Evolutionary conservation across 2,113 vertebrate genomes (phyloP).

Genomic region (Lampris megalopsis): DNA sequence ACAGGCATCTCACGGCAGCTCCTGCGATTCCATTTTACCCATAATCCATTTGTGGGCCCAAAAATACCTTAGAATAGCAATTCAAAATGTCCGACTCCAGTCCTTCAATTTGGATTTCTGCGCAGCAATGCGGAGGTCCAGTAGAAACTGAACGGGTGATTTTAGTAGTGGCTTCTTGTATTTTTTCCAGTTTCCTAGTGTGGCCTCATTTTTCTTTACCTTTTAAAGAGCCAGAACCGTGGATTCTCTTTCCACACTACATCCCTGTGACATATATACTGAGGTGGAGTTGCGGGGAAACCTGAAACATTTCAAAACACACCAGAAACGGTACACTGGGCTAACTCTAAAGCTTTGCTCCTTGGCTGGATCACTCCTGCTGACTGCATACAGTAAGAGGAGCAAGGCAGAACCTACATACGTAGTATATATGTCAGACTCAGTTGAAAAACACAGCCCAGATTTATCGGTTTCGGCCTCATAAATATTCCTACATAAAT

Average conservation of each 20-base stretch:
- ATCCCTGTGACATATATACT: conserved; percentile 40
- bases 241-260: conserved; percentile 46
- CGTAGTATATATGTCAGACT: background rate
- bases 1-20: too few species aligned
- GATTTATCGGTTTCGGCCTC: background rate
- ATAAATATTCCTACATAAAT: background rate
- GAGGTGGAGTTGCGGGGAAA: conserved; percentile 13
- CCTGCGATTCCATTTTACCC: too few species aligned
- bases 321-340: conserved; percentile 5
- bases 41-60: too few species aligned
- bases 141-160: too few species aligned
- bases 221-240: conserved; percentile 43
- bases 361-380: conserved; percentile 24
- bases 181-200: too few species aligned
- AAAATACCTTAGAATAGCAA: too few species aligned
- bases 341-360: conserved; percentile 13
- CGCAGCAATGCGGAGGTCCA: too few species aligned
- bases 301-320: conserved; percentile 14
- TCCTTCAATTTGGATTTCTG: too few species aligned
- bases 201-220: conserved; percentile 45
- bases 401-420: background rate
- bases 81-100: too few species aligned
- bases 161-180: too few species aligned
- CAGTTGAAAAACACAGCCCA: background rate
- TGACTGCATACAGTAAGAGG: background rate